Evolutionary conservation across 1,140 invertebrate species (phyloP).

Genomic region (Drosophila virilis): DNA sequence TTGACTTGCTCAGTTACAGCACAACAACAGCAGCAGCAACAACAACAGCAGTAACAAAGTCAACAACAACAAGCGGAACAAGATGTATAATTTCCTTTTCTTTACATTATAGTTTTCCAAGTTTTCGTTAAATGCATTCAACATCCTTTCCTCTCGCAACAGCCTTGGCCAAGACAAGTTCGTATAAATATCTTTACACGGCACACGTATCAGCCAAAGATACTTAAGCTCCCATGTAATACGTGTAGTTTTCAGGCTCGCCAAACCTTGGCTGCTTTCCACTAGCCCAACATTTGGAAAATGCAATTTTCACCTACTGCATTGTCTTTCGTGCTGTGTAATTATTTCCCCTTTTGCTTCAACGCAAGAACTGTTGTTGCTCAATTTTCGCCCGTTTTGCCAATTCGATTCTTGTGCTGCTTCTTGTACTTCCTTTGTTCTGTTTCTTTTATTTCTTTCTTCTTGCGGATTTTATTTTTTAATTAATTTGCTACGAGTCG

Average conservation of each 20-base stretch:
- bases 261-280: not conserved
- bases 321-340: conserved; percentile 64
- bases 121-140: conserved; percentile 68
- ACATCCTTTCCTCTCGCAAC: not conserved
- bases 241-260: conserved; percentile 42
- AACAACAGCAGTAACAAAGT: no score
- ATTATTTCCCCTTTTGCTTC: conserved; percentile 53
- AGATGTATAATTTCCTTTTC: conserved; percentile 68
- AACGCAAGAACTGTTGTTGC: conserved; percentile 24
- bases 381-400: conserved; percentile 11
- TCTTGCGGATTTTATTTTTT: conserved; percentile 41
- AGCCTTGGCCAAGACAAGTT: conserved; percentile 45
- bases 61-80: conserved; percentile 32
- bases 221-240: conserved; percentile 71
- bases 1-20: conserved; percentile 61
- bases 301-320: conserved; percentile 72
- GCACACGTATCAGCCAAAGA: conserved; percentile 65
- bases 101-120: conserved; percentile 49
- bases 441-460: not conserved
- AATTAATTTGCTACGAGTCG: conserved; percentile 59
- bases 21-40: conserved; percentile 16
- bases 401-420: conserved; percentile 40
- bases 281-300: conserved; percentile 10
- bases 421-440: not conserved
- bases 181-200: conserved; percentile 57